Evolutionary conservation across 2,888 invertebrate species (phyloP).

Genomic region (Aphidius colemani): DNA sequence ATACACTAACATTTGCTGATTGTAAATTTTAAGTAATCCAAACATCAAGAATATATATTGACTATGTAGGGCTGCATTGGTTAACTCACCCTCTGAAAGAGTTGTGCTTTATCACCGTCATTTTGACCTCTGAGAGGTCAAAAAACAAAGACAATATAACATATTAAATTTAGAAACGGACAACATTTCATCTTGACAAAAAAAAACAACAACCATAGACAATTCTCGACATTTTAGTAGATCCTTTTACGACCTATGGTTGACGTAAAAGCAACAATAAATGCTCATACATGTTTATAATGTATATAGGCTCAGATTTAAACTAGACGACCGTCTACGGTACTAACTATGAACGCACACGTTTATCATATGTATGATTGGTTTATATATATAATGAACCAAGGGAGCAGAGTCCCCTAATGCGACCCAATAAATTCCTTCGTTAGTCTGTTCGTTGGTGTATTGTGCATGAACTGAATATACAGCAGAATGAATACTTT

Average conservation of each 20-base stretch:
- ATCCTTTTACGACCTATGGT: no score
- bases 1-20: slow-evolving; percentile 33
- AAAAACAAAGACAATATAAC: no score
- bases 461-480: slow-evolving; percentile 14
- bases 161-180: no score
- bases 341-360: no score
- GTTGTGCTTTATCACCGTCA: slow-evolving; percentile 7
- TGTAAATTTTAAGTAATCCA: slow-evolving; percentile 53
- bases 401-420: slow-evolving; percentile 12
- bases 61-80: slow-evolving; percentile 29
- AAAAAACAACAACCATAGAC: no score
- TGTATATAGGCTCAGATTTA: slow-evolving; percentile 18
- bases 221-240: no score
- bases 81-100: background rate
- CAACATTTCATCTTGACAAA: no score
- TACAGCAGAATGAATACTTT: background rate
- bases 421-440: slow-evolving; percentile 19
- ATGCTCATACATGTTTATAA: slow-evolving; percentile 8
- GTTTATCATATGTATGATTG: no score
- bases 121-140: no score
- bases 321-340: background rate
- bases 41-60: slow-evolving; percentile 48
- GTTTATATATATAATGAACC: no score
- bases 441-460: slow-evolving; percentile 7
- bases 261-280: background rate